Conservation (phyloP, 2,113 vertebrate species). For the Cranoglanis bouderius region DNA sequence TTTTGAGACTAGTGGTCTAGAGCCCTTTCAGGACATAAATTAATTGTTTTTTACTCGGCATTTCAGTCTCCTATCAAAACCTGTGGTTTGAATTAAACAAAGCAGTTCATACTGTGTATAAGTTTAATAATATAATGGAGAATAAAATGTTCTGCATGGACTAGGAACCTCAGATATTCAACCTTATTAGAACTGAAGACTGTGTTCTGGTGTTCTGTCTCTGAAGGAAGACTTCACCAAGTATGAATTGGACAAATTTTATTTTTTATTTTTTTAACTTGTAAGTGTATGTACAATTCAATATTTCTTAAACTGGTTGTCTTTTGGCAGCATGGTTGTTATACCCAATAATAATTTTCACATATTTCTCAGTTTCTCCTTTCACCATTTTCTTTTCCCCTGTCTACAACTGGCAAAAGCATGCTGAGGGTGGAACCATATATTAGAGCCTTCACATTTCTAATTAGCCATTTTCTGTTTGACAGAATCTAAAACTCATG, state of each 20-base stretch:
- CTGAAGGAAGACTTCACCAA: not conserved
- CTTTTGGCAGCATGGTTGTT: not conserved
- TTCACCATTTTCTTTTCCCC: not conserved
- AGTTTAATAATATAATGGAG: not conserved
- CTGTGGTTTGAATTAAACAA: not conserved
- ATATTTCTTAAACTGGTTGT: not conserved
- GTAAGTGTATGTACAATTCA: too few species aligned
- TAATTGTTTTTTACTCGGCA: not conserved
- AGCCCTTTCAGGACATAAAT: not conserved
- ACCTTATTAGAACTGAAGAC: not conserved
- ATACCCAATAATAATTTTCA: not conserved
- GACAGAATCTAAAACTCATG: conserved; percentile 10
- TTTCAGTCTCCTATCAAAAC: not conserved
- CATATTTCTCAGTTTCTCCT: not conserved
- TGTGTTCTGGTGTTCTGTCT: not conserved
- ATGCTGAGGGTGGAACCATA: not conserved
- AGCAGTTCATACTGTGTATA: not conserved
- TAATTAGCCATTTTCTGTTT: conserved; percentile 19
- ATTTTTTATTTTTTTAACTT: too few species aligned
- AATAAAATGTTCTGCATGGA: not conserved
- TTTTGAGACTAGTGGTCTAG: not conserved
- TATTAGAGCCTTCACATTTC: conserved; percentile 7
- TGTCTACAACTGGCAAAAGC: not conserved
- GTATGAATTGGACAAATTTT: too few species aligned
- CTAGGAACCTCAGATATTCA: not conserved